phyloP scores from a whole-genome alignment of 2,888 invertebrate species.

The Melipona bicolor region DNA sequence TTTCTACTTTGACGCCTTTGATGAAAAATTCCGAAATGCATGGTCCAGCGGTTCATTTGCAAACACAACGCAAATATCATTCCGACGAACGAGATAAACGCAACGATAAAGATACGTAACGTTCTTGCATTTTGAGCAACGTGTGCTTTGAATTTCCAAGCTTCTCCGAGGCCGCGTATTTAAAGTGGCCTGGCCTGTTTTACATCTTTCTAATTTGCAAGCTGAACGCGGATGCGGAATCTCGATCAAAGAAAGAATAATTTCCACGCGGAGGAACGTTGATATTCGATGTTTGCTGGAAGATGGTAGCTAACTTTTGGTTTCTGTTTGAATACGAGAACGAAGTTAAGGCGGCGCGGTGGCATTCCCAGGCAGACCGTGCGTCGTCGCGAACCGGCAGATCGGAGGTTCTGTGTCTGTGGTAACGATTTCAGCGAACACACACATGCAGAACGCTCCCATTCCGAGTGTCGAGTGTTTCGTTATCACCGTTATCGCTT shows the following conservation, averaged over 20 bases:
- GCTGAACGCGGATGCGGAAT: not conserved
- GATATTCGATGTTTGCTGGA: not conserved
- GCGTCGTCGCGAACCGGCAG: not conserved
- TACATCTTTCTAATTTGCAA: not conserved
- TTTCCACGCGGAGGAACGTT: not conserved
- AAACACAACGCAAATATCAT: too few species aligned
- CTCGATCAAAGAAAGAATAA: not conserved
- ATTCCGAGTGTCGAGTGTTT: conserved; percentile 62
- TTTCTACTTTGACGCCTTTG: too few species aligned
- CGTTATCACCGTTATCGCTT: conserved; percentile 67
- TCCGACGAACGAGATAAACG: too few species aligned
- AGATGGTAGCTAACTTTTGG: not conserved
- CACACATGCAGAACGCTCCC: conserved; percentile 36
- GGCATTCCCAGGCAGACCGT: not conserved
- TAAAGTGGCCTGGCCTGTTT: not conserved
- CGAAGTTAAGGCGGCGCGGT: not conserved
- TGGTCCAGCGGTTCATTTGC: too few species aligned
- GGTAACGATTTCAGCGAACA: conserved; percentile 58
- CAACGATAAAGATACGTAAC: too few species aligned
- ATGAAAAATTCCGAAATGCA: too few species aligned
- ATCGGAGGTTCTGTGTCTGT: conserved; percentile 34
- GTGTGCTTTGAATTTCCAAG: too few species aligned
- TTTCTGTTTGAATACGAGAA: not conserved
- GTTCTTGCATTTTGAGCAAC: too few species aligned
- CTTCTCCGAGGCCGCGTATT: not conserved